Conservation (phyloP, 2,888 invertebrate species). For the Lasioglossum malachurum region DNA sequence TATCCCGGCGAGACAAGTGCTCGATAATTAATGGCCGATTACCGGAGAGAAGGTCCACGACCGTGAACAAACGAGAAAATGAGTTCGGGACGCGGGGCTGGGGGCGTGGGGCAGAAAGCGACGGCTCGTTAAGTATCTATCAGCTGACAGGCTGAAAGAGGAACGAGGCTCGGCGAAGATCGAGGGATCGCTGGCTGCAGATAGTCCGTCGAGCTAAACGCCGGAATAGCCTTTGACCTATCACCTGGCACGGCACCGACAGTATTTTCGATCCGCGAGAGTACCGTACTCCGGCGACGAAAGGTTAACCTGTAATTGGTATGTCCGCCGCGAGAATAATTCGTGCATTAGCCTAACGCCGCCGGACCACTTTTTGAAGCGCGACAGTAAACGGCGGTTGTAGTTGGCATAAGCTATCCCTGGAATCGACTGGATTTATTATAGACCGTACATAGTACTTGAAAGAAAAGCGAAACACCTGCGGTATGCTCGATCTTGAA, state of each 20-base stretch:
- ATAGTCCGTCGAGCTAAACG: slow-evolving; percentile 35
- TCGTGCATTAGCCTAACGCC: slow-evolving; percentile 27
- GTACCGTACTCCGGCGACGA: slow-evolving; percentile 56
- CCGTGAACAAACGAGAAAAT: slow-evolving; percentile 43
- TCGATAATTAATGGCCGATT: slow-evolving; percentile 62
- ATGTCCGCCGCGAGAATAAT: slow-evolving; percentile 51
- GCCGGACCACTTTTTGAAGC: not conserved
- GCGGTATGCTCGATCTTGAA: not conserved
- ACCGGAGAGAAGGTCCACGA: slow-evolving; percentile 48
- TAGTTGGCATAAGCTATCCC: not conserved
- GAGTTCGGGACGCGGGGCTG: slow-evolving; percentile 40
- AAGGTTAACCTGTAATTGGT: slow-evolving; percentile 62
- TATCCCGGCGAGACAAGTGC: slow-evolving; percentile 42
- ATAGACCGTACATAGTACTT: not conserved
- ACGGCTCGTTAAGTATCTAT: slow-evolving; percentile 70
- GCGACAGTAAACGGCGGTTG: not conserved
- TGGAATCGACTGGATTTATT: not conserved
- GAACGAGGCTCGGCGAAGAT: slow-evolving; percentile 28
- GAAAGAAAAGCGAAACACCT: not conserved
- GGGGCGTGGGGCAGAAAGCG: slow-evolving; percentile 40
- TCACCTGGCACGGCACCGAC: slow-evolving; percentile 63
- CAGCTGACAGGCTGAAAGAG: slow-evolving; percentile 45
- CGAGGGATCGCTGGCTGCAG: slow-evolving; percentile 38
- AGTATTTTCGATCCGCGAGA: slow-evolving; percentile 50
- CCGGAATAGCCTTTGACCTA: slow-evolving; percentile 64